Conservation (phyloP, 2,113 vertebrate genomes). For the Macheiramphus alcinus region DNA sequence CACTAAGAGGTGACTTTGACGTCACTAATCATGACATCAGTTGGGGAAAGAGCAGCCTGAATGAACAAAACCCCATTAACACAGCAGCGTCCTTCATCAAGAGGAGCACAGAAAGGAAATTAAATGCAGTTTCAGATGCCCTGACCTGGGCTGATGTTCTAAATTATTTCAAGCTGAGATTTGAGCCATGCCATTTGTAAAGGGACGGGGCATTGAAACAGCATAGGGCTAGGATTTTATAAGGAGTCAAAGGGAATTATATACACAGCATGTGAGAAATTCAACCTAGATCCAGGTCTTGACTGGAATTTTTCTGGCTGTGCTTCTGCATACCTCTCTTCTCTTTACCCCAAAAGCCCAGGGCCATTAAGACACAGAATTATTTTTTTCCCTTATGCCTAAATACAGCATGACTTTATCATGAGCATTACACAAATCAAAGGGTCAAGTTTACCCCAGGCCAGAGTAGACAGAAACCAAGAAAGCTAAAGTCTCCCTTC, state of each 20-base stretch:
- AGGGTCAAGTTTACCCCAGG: not conserved
- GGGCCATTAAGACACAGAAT: not conserved
- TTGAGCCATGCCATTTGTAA: not conserved
- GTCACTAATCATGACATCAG: not conserved
- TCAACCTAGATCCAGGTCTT: not conserved
- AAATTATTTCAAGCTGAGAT: constrained; percentile 34
- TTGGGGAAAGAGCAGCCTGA: not conserved
- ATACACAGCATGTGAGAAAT: not conserved
- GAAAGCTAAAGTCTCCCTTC: not conserved
- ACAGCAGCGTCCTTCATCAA: constrained; percentile 16
- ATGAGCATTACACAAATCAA: not conserved
- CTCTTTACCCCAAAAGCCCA: not conserved
- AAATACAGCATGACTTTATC: not conserved
- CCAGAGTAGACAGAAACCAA: not conserved
- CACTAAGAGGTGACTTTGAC: not conserved
- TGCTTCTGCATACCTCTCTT: not conserved
- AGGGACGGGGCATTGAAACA: not conserved
- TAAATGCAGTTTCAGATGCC: constrained; percentile 18
- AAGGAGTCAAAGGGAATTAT: not conserved
- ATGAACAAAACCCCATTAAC: constrained; percentile 19
- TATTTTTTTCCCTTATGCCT: not conserved
- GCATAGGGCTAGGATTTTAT: not conserved
- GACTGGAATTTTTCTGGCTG: not conserved
- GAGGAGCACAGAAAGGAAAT: not conserved
- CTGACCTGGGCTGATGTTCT: not conserved